Evolutionary conservation across 2,113 vertebrate species (phyloP).

Genomic region (Lota lota): DNA sequence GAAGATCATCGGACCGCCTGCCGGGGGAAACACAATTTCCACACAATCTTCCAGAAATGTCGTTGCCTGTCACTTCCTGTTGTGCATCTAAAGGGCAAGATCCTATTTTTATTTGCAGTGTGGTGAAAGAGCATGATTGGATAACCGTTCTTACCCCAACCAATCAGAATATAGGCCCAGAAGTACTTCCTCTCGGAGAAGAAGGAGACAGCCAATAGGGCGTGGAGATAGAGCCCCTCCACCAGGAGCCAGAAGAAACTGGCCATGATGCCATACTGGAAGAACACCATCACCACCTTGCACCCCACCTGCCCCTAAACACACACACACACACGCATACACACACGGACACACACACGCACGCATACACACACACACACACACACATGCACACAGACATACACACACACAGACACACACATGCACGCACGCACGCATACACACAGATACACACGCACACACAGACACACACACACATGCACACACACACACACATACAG

Average conservation of each 20-base stretch:
- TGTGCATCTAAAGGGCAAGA: too few relatives aligned
- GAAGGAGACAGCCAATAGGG: constrained; percentile 89
- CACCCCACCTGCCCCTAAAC: constrained; percentile 80
- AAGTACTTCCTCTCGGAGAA: constrained; percentile 97
- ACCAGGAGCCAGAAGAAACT: constrained; percentile 98
- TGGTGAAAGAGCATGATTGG: too few relatives aligned
- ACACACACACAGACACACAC: neutral
- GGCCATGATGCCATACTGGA: constrained; percentile 96
- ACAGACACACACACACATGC: neutral
- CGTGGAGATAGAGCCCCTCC: constrained; percentile 92
- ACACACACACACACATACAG: neutral
- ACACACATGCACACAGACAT: neutral
- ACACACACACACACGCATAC: constrained; percentile 24
- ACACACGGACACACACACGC: neutral
- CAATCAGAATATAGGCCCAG: constrained; percentile 95
- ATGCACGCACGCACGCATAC: neutral
- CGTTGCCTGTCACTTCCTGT: neutral
- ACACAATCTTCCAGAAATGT: neutral
- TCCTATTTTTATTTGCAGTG: too few relatives aligned
- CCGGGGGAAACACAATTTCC: constrained; percentile 2
- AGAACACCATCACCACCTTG: constrained; percentile 89
- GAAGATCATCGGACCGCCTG: constrained; percentile 87
- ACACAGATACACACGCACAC: neutral
- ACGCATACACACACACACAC: neutral
- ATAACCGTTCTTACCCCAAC: constrained; percentile 84